Evolutionary conservation across 2,888 invertebrate genomes (phyloP).

Genomic region (Sipha maydis): DNA sequence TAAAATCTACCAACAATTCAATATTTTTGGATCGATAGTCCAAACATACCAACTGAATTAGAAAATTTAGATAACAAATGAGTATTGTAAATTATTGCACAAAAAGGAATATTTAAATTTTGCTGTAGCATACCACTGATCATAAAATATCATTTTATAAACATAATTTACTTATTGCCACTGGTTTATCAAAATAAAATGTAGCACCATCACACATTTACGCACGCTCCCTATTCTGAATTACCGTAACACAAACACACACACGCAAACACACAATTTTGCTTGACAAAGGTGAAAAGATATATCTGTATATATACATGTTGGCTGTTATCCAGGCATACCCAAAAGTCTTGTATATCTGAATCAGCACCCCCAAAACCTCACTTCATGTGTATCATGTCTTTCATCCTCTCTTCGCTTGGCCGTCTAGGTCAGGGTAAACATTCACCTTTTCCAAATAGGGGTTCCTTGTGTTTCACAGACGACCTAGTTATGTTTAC

Average conservation of each 20-base stretch:
- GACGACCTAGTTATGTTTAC: conserved; percentile 9
- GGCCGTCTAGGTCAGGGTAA: background rate
- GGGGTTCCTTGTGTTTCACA: background rate
- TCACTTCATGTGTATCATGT: background rate
- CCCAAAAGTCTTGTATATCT: conserved; percentile 40
- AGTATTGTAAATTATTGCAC: too few relatives aligned
- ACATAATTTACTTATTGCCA: background rate
- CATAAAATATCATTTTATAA: background rate
- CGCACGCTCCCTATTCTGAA: background rate
- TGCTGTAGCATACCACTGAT: background rate
- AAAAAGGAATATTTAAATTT: too few relatives aligned
- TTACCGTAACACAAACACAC: background rate
- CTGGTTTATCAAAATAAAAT: background rate
- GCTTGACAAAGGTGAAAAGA: background rate
- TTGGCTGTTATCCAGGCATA: conserved; percentile 46
- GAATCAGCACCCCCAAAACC: conserved; percentile 35
- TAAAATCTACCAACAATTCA: too few relatives aligned
- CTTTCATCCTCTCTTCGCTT: background rate
- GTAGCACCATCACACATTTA: background rate
- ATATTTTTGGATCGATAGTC: too few relatives aligned
- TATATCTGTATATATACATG: conserved; percentile 1
- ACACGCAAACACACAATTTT: background rate
- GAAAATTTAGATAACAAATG: too few relatives aligned
- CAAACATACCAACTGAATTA: too few relatives aligned
- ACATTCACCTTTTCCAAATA: conserved; percentile 19